These are phyloP conservation scores for Lordiphosa mommai DNA, from an alignment of 1,140 invertebrate genomes.

Conservation along the genomic window DNA sequence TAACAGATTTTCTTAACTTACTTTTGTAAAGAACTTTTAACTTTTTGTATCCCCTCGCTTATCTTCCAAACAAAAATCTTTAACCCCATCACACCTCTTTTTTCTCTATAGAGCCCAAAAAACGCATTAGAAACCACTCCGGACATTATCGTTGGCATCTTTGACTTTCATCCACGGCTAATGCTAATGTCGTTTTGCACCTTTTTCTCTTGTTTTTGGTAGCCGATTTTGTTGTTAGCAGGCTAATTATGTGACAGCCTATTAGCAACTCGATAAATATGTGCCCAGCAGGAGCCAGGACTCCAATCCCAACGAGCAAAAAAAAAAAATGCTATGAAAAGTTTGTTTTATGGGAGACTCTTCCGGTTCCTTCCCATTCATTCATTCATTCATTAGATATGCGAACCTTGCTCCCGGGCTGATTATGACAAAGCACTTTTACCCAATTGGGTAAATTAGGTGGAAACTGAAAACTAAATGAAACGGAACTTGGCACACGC, in stretches of 20 bases:
- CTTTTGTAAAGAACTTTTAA: too few species aligned
- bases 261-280: slow-evolving; percentile 78
- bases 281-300: slow-evolving; percentile 50
- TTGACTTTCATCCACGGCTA: slow-evolving; percentile 61
- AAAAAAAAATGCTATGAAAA: slow-evolving; percentile 27
- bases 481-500: slow-evolving; percentile 71
- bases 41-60: too few species aligned
- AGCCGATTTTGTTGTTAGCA: slow-evolving; percentile 58
- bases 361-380: not conserved
- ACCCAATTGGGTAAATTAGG: slow-evolving; percentile 77
- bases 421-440: slow-evolving; percentile 78
- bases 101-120: not conserved
- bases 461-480: slow-evolving; percentile 78
- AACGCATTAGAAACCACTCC: slow-evolving; percentile 49
- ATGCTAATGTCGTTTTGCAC: slow-evolving; percentile 56
- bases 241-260: slow-evolving; percentile 76
- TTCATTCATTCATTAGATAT: slow-evolving; percentile 70
- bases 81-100: not conserved
- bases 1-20: too few species aligned
- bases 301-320: not conserved
- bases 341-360: slow-evolving; percentile 40
- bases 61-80: too few species aligned
- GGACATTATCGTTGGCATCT: slow-evolving; percentile 67
- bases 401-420: slow-evolving; percentile 75
- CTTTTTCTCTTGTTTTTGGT: slow-evolving; percentile 15